Conservation (phyloP, 1,140 invertebrate genomes). For the Zaprionus vittiger region DNA sequence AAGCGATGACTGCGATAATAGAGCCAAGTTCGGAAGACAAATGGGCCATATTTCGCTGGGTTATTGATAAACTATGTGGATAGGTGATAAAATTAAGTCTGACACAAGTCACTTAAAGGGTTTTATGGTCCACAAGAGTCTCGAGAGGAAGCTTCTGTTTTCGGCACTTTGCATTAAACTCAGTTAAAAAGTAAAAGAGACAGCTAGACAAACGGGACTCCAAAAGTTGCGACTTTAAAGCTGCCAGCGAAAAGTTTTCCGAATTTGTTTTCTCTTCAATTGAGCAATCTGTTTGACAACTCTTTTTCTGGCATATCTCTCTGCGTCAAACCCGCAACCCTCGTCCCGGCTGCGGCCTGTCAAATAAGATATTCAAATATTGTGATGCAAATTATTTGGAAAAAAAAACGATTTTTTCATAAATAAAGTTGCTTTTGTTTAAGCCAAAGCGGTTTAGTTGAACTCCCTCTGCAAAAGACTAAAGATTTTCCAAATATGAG, state of each 20-base stretch:
- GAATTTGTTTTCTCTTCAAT: constrained; percentile 1
- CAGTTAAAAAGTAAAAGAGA: background rate
- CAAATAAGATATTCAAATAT: constrained; percentile 9
- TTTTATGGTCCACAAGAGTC: constrained; percentile 10
- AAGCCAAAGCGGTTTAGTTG: background rate
- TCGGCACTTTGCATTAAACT: background rate
- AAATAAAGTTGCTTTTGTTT: constrained; percentile 4
- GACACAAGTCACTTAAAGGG: constrained; percentile 16
- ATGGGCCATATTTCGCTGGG: constrained; percentile 24
- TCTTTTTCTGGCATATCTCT: background rate
- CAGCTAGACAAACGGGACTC: background rate
- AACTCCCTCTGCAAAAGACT: background rate
- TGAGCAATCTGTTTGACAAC: background rate
- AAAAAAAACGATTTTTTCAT: background rate
- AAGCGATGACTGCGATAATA: constrained; percentile 26
- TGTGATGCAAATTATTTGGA: background rate
- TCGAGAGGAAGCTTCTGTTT: background rate
- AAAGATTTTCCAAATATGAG: background rate
- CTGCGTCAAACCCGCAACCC: background rate
- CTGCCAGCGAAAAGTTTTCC: background rate
- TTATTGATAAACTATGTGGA: constrained; percentile 26
- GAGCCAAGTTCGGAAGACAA: constrained; percentile 24
- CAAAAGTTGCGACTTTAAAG: constrained; percentile 5
- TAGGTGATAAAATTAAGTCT: constrained; percentile 5
- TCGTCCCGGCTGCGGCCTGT: background rate